Evolutionary conservation across 2,797 vertebrate species (phyloP), one percentile per base, ranked within the genome.

Genomic region (Acipenser transmontanus): DNA sequence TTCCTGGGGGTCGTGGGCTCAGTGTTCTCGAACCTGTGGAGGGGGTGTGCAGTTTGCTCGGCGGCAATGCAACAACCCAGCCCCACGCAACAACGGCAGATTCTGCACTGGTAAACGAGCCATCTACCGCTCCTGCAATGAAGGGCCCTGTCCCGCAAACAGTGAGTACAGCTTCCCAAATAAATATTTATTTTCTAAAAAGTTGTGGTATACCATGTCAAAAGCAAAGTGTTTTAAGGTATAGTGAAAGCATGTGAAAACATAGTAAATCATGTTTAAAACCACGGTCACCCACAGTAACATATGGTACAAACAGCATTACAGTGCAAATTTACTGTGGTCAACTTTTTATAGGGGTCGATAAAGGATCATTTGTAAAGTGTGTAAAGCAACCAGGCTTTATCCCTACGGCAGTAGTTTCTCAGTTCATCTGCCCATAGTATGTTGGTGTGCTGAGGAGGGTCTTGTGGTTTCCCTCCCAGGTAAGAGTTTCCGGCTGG

Each of bases 71-170:
- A 91, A 91, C 71, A 89, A 91, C 62, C 91, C 91, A 1, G 85
- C 88, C 0, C 91, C 91, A 57, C 83, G 86, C 65, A 91, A 92
- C 76, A 88, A 76, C 0, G 91, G 91, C 2, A 84, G 86, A 2
- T 92, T 91, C 74, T 92, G 90, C 78, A 90, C 86, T 0, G 91
- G 90, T 61, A 91, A 91, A 71, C 80, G 90, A 6, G 88, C 89
- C 52, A 81, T 91, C 70, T 90, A 92, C 72, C 85, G 89, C 48
- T 92, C 89, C 50, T 91, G 91, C 72, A 89, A 82, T 0, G 71
- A 89, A 1, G 1, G 3, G 0, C 77, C 88, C 47, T 91, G 90
- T 67, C 87, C 87, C 0, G 62, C 74, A 6, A 85, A 80, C 0
- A 85, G 90, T 89, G 81, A 2, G 85, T 74, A 47, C 51, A 34